Evolutionary conservation across 2,113 vertebrate species (phyloP).

Genomic region (Chaetorhynchus papuensis): DNA sequence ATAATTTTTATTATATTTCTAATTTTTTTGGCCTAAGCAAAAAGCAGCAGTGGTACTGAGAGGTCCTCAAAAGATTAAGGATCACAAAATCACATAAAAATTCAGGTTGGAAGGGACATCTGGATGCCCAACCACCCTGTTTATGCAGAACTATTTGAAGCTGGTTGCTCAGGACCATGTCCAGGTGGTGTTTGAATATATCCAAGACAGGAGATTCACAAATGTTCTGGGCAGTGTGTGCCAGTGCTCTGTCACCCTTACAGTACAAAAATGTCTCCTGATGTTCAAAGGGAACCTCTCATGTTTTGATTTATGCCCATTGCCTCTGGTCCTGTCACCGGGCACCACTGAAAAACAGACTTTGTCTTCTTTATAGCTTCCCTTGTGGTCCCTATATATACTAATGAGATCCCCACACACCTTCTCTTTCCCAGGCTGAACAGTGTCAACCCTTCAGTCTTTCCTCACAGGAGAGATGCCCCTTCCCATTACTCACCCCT

Average conservation of each 20-base stretch:
- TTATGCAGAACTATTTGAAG: neutral
- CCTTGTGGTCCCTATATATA: neutral
- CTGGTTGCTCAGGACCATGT: neutral
- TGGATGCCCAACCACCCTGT: accelerated
- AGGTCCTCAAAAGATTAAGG: neutral
- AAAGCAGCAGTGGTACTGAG: neutral
- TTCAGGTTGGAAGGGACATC: neutral
- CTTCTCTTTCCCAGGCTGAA: neutral
- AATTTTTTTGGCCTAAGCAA: neutral
- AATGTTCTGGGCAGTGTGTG: neutral
- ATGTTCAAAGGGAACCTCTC: neutral
- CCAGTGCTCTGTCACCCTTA: neutral
- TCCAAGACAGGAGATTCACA: neutral
- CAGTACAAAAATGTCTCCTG: neutral
- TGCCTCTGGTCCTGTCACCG: neutral
- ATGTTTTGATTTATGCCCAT: neutral
- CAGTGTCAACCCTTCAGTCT: neutral
- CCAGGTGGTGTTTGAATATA: neutral
- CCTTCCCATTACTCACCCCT: neutral
- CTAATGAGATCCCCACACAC: accelerated
- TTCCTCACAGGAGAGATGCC: neutral
- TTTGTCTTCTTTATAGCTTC: neutral
- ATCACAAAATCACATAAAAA: neutral
- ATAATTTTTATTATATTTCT: neutral
- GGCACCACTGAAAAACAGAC: neutral